These are phyloP conservation scores for Linepithema humile DNA, from an alignment of 1,140 invertebrate genomes.

Conservation along the genomic window DNA sequence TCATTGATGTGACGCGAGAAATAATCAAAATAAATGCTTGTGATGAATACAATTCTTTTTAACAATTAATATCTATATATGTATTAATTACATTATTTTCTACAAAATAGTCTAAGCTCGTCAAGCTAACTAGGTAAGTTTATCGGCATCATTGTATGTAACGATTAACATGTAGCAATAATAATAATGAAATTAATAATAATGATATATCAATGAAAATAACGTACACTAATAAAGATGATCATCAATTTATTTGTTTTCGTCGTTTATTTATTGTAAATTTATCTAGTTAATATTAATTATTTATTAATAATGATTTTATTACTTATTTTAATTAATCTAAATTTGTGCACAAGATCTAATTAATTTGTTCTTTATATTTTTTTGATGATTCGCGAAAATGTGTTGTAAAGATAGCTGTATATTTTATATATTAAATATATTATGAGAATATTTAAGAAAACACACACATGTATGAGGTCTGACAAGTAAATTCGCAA, in stretches of 20 bases:
- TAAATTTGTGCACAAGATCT: no score
- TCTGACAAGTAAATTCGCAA: no score
- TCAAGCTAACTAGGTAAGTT: background rate
- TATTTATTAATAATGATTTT: background rate
- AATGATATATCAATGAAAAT: background rate
- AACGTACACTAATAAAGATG: background rate
- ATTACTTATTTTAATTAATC: background rate
- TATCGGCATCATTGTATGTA: no score
- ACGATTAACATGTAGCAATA: no score
- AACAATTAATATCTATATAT: background rate
- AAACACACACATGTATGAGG: background rate
- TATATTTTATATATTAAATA: background rate
- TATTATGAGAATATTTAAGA: background rate
- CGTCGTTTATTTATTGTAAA: background rate
- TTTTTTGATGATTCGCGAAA: background rate
- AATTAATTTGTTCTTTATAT: background rate
- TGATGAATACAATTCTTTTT: conserved; percentile 4
- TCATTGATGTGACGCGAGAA: background rate
- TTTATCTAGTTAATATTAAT: background rate
- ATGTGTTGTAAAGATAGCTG: background rate
- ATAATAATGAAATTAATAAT: background rate
- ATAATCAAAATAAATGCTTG: background rate
- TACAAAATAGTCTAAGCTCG: background rate
- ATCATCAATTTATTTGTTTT: background rate
- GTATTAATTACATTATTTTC: background rate